A percentile compares a stretch with the other conserved stretches of the same genome.
Conservation (phyloP, 2,888 invertebrate species). For the Norana najaformis region DNA sequence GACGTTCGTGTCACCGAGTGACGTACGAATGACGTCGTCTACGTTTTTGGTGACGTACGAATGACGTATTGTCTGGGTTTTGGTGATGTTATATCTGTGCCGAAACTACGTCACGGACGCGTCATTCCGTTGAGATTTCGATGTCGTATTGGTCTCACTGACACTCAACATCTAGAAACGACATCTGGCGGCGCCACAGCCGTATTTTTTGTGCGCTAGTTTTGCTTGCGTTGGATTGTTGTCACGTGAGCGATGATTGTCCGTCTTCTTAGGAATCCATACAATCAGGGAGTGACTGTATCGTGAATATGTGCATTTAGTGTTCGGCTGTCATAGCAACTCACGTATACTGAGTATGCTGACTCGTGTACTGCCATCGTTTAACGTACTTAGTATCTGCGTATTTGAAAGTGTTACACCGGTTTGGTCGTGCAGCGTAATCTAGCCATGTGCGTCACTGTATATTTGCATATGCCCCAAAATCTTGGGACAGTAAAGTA, state of each 20-base stretch:
- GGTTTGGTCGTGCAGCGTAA: neutral
- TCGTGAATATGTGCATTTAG: neutral
- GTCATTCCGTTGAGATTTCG: constrained; percentile 25
- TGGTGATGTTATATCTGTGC: neutral
- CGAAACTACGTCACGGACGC: neutral
- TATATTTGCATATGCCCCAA: neutral
- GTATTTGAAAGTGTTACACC: neutral
- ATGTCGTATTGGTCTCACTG: neutral
- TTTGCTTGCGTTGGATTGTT: neutral
- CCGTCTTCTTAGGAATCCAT: neutral
- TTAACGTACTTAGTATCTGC: neutral
- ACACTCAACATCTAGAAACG: neutral
- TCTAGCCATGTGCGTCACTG: neutral
- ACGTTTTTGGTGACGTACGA: neutral
- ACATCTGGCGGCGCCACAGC: neutral
- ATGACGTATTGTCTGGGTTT: neutral
- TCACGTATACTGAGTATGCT: constrained; percentile 2
- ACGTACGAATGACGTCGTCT: neutral
- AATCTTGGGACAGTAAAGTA: neutral
- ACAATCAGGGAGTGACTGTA: constrained; percentile 2
- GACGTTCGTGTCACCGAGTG: too few relatives aligned
- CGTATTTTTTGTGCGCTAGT: neutral
- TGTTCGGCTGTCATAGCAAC: neutral
- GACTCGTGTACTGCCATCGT: neutral
- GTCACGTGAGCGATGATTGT: neutral